Percentiles rank a stretch among this genome's conserved stretches.
phyloP scores from a whole-genome alignment of 1,140 invertebrate genomes.

The Trichogramma pretiosum region DNA sequence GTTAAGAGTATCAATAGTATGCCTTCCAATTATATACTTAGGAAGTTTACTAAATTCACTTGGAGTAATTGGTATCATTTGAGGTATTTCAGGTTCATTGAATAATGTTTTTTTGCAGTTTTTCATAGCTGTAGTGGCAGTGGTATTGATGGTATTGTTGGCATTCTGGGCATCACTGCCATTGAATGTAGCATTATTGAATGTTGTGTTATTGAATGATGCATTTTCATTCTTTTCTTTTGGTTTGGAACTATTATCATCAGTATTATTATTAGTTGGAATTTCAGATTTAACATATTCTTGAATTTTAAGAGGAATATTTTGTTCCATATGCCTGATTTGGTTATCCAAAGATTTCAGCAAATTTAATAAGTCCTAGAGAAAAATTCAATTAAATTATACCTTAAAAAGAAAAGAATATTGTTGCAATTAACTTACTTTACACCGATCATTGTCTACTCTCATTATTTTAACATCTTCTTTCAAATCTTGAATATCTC shows the following conservation, averaged over 20 bases:
- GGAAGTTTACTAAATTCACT: constrained; percentile 35
- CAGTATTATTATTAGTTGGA: neutral
- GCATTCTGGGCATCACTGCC: neutral
- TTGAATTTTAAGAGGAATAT: constrained; percentile 25
- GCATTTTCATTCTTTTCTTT: neutral
- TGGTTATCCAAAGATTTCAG: constrained; percentile 18
- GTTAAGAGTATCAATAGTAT: constrained; percentile 29
- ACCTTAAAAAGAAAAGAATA: neutral
- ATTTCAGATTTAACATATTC: constrained; percentile 16
- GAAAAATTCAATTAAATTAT: neutral
- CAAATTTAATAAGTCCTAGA: constrained; percentile 19
- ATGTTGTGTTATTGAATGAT: neutral
- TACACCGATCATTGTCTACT: constrained; percentile 20
- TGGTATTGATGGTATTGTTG: neutral
- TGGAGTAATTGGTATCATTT: constrained; percentile 19
- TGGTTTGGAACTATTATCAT: too few relatives aligned
- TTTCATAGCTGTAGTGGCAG: constrained; percentile 4
- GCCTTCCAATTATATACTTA: constrained; percentile 38
- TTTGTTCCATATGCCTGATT: constrained; percentile 24
- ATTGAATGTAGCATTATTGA: neutral
- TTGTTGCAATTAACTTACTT: constrained; percentile 19
- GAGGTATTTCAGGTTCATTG: constrained; percentile 25
- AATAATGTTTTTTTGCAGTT: constrained; percentile 34
- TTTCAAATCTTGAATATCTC: constrained; percentile 16
- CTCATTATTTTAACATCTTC: constrained; percentile 20